phyloP scores from a whole-genome alignment of 1,140 invertebrate genomes.

The Saccostrea glomerata region DNA sequence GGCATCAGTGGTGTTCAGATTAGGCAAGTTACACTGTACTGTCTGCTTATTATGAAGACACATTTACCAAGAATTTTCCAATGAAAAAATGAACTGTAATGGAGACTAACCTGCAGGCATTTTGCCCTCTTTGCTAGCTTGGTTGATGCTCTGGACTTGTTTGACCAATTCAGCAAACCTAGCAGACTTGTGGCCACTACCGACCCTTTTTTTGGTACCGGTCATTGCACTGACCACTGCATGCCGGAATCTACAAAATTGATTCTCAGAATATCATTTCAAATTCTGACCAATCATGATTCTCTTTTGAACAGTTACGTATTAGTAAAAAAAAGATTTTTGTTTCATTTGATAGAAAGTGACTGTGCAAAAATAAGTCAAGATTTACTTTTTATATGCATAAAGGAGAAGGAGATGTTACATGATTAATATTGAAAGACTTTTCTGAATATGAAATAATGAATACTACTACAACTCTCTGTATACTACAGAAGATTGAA shows the following conservation, averaged over 20 bases:
- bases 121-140: conserved; percentile 64
- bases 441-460: background rate
- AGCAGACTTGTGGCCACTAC: conserved; percentile 48
- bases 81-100: too few relatives aligned
- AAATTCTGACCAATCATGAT: background rate
- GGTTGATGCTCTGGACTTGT: conserved; percentile 61
- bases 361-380: background rate
- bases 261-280: background rate
- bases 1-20: too few relatives aligned
- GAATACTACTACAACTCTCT: background rate
- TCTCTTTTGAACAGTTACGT: background rate
- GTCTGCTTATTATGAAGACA: too few relatives aligned
- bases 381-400: background rate
- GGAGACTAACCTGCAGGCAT: conserved; percentile 36
- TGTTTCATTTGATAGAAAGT: background rate
- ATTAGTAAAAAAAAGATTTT: background rate
- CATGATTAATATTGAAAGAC: background rate
- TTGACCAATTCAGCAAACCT: conserved; percentile 69
- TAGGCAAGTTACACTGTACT: too few relatives aligned
- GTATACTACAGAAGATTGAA: background rate
- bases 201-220: conserved; percentile 61
- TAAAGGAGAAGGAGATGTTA: background rate
- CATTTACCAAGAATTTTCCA: too few relatives aligned
- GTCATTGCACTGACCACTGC: conserved; percentile 71
- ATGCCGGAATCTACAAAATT: conserved; percentile 71